These are phyloP conservation scores for Diachasma alloeum DNA, from an alignment of 1,140 invertebrate genomes.

Conservation along the genomic window DNA sequence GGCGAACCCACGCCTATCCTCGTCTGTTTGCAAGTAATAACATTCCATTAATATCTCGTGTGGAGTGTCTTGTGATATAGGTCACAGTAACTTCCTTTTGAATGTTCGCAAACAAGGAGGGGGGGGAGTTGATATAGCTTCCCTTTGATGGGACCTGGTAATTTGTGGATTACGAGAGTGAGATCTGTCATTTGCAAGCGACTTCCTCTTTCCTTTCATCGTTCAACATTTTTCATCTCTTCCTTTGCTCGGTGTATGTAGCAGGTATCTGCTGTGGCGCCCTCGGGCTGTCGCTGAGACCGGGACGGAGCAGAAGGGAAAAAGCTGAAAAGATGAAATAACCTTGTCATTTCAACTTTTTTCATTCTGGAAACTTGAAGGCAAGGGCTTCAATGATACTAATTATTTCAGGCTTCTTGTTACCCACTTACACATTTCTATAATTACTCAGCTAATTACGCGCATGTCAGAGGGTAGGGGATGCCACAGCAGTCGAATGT, in stretches of 20 bases:
- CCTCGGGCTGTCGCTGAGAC: background rate
- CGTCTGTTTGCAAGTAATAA: constrained; percentile 17
- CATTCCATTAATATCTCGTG: constrained; percentile 40
- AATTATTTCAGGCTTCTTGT: too few relatives aligned
- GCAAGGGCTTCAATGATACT: background rate
- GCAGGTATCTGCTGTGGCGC: background rate
- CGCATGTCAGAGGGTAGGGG: too few relatives aligned
- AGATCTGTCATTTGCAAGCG: background rate
- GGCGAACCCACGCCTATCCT: background rate
- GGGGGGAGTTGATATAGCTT: constrained; percentile 33
- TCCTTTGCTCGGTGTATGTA: background rate
- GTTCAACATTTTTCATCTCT: constrained; percentile 4
- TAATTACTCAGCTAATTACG: too few relatives aligned
- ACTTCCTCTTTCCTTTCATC: background rate
- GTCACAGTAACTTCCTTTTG: constrained; percentile 48
- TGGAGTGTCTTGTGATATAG: constrained; percentile 21
- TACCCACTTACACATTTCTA: too few relatives aligned
- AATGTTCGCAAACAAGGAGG: constrained; percentile 53
- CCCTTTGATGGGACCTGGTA: constrained; percentile 40
- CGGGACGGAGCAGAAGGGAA: background rate
- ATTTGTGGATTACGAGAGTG: constrained; percentile 53
- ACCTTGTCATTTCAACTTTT: background rate
- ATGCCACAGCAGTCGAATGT: too few relatives aligned
- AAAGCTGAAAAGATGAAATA: background rate
- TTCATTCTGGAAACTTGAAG: background rate